These are phyloP conservation scores for Scaptomyza polygonia DNA, from an alignment of 2,888 invertebrate genomes.

Conservation along the genomic window DNA sequence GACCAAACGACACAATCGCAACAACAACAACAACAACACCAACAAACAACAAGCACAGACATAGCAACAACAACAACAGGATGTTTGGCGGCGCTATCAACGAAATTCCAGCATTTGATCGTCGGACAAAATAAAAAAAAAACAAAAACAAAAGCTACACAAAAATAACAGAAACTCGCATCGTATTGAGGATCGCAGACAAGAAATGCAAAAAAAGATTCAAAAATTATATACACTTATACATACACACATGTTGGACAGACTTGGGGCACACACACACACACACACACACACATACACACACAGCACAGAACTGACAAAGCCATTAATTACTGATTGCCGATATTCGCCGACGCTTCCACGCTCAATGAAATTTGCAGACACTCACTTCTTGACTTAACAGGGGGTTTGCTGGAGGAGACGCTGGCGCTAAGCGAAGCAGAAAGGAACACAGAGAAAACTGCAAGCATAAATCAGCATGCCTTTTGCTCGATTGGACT, in stretches of 20 bases:
- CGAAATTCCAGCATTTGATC: constrained; percentile 77
- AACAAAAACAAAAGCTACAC: constrained; percentile 26
- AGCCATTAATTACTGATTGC: constrained; percentile 78
- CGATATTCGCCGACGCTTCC: constrained; percentile 59
- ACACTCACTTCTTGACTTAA: constrained; percentile 8
- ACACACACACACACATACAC: neutral
- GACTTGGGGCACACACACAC: constrained; percentile 22
- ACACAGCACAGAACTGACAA: constrained; percentile 44
- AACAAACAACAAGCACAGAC: constrained; percentile 39
- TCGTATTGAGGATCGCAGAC: constrained; percentile 63
- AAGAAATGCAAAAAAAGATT: constrained; percentile 67
- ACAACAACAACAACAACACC: constrained; percentile 37
- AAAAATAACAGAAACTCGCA: constrained; percentile 14
- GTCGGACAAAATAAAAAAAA: constrained; percentile 14
- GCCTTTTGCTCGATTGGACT: neutral
- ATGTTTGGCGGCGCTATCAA: constrained; percentile 79
- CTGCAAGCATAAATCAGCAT: constrained; percentile 40
- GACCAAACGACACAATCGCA: constrained; percentile 70
- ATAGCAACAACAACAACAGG: constrained; percentile 62
- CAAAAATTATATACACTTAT: constrained; percentile 54
- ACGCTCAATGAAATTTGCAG: constrained; percentile 66
- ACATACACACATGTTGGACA: constrained; percentile 42
- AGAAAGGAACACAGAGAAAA: constrained; percentile 45
- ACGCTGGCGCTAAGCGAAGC: constrained; percentile 73
- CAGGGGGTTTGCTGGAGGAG: no score